A percentile compares a stretch with the other conserved stretches of the same genome.
Conservation (phyloP, 2,113 vertebrate genomes). For the Aramus guarauna region DNA sequence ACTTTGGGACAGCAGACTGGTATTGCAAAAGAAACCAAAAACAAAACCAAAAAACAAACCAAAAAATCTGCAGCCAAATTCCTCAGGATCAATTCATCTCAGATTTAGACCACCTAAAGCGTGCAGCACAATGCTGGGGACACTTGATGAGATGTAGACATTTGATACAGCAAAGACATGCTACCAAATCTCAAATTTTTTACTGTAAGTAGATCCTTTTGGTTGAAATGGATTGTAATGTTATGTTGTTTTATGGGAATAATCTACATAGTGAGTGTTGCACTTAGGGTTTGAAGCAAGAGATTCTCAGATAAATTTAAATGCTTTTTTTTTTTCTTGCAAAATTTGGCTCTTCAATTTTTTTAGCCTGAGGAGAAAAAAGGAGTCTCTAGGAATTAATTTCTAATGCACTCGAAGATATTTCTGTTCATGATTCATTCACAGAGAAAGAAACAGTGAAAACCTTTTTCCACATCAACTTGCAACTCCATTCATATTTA, state of each 20-base stretch:
- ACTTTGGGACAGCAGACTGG: background rate
- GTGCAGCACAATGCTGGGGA: background rate
- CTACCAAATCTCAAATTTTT: background rate
- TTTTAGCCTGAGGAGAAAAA: background rate
- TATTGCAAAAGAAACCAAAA: background rate
- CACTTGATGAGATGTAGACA: background rate
- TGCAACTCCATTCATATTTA: slow-evolving; percentile 56
- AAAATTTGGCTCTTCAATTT: background rate
- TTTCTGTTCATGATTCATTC: slow-evolving; percentile 47
- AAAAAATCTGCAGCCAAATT: background rate
- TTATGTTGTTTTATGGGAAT: background rate
- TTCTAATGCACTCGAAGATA: slow-evolving; percentile 50
- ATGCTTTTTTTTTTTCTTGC: background rate
- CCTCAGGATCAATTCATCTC: background rate
- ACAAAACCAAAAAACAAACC: no score
- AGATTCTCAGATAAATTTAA: background rate
- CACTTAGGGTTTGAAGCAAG: background rate
- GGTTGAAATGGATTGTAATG: background rate
- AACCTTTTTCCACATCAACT: slow-evolving; percentile 47
- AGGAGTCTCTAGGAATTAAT: slow-evolving; percentile 35
- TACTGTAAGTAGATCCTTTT: background rate
- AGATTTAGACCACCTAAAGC: background rate
- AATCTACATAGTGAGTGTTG: background rate
- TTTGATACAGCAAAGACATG: background rate
- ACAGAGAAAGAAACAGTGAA: slow-evolving; percentile 51